phyloP scores from a whole-genome alignment of 2,797 vertebrate genomes.

The Diplodus sargus region DNA sequence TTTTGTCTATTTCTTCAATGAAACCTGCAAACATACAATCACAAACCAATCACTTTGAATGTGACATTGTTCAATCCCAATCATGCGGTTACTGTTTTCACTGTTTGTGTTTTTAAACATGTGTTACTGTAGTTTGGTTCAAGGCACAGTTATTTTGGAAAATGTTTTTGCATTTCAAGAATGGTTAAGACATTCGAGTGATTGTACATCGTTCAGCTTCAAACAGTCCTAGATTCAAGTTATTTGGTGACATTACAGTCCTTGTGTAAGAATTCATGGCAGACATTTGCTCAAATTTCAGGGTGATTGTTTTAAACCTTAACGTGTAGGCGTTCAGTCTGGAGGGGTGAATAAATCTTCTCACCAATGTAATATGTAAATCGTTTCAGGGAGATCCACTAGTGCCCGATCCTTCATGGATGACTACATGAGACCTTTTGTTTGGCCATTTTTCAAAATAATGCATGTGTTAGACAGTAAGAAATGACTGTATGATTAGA shows the following conservation, averaged over 20 bases:
- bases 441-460: conserved; percentile 14
- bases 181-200: conserved; percentile 12
- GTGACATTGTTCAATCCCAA: conserved; percentile 36
- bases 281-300: conserved; percentile 14
- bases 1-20: conserved; percentile 34
- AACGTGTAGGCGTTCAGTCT: conserved; percentile 26
- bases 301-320: conserved; percentile 21
- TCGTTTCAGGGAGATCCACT: conserved; percentile 45
- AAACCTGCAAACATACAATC: conserved; percentile 64
- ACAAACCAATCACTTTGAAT: conserved; percentile 44
- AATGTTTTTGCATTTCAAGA: conserved; percentile 22
- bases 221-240: conserved; percentile 26
- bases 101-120: conserved; percentile 28
- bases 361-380: conserved; percentile 16
- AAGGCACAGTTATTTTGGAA: conserved; percentile 16
- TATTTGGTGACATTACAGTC: not conserved
- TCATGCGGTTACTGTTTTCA: conserved; percentile 36
- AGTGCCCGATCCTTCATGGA: conserved; percentile 31
- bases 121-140: conserved; percentile 22
- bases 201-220: conserved; percentile 29
- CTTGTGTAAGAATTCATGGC: not conserved
- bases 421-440: conserved; percentile 2
- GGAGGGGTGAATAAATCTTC: conserved; percentile 18
- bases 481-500: conserved; percentile 24
- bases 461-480: conserved; percentile 2